Percentiles rank a stretch among this genome's conserved stretches.
phyloP scores from a whole-genome alignment of 2,113 vertebrate genomes.

The Ginglymostoma cirratum region DNA sequence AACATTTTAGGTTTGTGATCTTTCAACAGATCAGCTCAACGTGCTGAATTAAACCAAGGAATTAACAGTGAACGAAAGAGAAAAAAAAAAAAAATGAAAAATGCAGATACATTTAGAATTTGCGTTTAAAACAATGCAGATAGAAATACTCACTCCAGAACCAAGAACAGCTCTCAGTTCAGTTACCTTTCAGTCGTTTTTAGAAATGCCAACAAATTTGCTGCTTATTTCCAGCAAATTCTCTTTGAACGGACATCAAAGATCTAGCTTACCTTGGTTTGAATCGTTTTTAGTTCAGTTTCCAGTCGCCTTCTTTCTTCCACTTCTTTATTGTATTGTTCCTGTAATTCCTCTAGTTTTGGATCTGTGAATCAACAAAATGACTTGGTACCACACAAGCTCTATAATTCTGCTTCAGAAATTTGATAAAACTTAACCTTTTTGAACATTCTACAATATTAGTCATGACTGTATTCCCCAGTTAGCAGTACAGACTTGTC shows the following conservation, averaged over 20 bases:
- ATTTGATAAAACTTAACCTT: slow-evolving; percentile 7
- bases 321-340: slow-evolving; percentile 76
- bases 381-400: background rate
- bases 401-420: background rate
- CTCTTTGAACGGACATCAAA: background rate
- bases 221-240: background rate
- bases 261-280: slow-evolving; percentile 64
- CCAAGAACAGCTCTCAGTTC: background rate
- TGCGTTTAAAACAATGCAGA: background rate
- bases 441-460: background rate
- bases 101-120: too few species aligned
- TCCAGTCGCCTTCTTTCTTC: slow-evolving; percentile 77
- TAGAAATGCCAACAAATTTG: background rate
- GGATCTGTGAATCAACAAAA: slow-evolving; percentile 55
- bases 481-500: background rate
- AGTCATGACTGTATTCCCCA: background rate
- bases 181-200: background rate
- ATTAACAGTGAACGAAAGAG: background rate
- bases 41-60: background rate
- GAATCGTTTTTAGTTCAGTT: slow-evolving; percentile 66
- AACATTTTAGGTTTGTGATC: background rate
- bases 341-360: slow-evolving; percentile 70
- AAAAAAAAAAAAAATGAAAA: background rate
- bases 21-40: background rate
- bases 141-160: background rate